Evolutionary conservation across 2,888 invertebrate genomes (phyloP).

Genomic region (Leucozona laternaria): DNA sequence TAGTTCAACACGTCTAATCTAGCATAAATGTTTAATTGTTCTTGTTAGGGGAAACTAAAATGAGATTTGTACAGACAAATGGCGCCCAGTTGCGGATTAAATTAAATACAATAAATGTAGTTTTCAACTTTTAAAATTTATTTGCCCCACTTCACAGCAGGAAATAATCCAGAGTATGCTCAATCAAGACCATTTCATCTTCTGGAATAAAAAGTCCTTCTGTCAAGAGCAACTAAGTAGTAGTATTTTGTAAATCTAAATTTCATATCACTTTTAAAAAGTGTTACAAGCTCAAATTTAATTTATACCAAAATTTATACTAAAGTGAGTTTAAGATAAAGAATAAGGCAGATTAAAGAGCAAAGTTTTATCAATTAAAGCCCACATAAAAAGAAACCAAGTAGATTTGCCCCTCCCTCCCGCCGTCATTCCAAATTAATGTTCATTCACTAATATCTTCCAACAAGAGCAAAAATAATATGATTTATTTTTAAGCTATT

Average conservation of each 20-base stretch:
- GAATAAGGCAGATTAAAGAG: neutral
- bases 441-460: slow-evolving; percentile 8
- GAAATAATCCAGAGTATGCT: no score
- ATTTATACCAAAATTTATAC: no score
- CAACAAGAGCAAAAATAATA: slow-evolving; percentile 1
- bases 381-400: neutral
- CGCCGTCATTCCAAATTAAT: neutral
- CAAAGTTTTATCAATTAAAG: neutral
- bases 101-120: no score
- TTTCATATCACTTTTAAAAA: no score
- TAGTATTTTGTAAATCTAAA: no score
- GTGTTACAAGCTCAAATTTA: no score
- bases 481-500: slow-evolving; percentile 38
- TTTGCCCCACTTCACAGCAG: no score
- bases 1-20: neutral
- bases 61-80: neutral
- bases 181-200: no score
- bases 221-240: no score
- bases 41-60: neutral
- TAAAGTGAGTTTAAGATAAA: neutral
- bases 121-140: no score
- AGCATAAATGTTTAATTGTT: neutral
- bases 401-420: neutral
- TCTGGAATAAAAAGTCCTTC: no score
- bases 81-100: neutral